Evolutionary conservation across 2,797 vertebrate genomes (phyloP), one percentile per base, ranked within the genome.

Genomic region (Triplophysa bombifrons): DNA sequence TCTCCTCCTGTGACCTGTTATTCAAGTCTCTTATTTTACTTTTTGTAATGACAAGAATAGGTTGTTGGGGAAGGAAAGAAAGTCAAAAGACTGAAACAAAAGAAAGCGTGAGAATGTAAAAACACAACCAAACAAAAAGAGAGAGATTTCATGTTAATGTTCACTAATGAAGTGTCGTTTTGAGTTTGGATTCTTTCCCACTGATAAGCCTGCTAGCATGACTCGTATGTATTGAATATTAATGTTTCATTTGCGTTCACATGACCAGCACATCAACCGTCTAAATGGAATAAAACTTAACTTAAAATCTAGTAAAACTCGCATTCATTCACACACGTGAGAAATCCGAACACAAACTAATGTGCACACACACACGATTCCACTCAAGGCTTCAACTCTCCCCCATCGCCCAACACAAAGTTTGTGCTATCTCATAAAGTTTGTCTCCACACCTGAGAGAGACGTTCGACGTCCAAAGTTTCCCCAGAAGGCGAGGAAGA

Each of bases 371-470:
- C 44, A 46, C 44, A 46, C 11, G 13, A 48, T 48, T 69, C 65
- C 46, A 48, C 68, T 53, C 63, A n/a, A 71, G 72, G 48, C 44
- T 56, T 76, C 25, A 51, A 25, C 69, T 78, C 69, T 38, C 51
- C 48, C 61, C 53, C 60, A 58, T 83, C 22, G 41, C n/a, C 46
- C 34, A 64, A 66, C 76, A 80, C 76, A 25, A 72, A 65, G 61
- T 90, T 88, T 91, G 88, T 88, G 87, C 92, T 91, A 88, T 90
- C 90, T 91, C 67, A 89, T 84, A 89, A 80, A 86, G 80, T 91
- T 88, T 93, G 85, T 91, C 86, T 89, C 83, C 92, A 94, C 93
- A 95, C 94, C 94, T 95, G 94, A 95, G 94, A 94, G 93, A 80
- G 70, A 80, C 63, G 41, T 72, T 48, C 50, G n/a, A 65, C 38